Evolutionary conservation across 2,888 invertebrate species (phyloP).

Genomic region (Campoplex capitator): DNA sequence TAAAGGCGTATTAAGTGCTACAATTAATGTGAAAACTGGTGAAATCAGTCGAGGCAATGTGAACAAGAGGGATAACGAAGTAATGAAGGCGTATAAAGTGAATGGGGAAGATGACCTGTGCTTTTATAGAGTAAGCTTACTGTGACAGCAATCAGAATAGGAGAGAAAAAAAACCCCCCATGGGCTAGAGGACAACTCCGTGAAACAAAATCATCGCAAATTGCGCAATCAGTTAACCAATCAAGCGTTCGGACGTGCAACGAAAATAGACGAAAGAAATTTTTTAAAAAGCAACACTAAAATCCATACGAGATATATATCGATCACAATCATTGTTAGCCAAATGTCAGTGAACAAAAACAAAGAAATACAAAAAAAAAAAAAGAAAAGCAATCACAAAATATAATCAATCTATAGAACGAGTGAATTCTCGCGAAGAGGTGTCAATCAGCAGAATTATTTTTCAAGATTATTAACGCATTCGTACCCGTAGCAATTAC

Average conservation of each 20-base stretch:
- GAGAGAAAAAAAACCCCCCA: conserved; percentile 68
- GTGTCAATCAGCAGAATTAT: conserved; percentile 55
- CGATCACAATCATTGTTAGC: conserved; percentile 53
- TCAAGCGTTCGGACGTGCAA: conserved; percentile 29
- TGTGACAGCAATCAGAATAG: conserved; percentile 82
- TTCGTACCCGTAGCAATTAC: conserved; percentile 17
- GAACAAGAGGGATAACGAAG: conserved; percentile 15
- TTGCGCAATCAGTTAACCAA: conserved; percentile 27
- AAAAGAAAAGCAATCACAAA: conserved; percentile 21
- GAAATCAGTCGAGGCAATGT: conserved; percentile 17
- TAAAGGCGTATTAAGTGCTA: conserved; percentile 74
- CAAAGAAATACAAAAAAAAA: not conserved
- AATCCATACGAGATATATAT: conserved; percentile 40
- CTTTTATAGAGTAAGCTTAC: conserved; percentile 79
- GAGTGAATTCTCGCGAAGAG: conserved; percentile 2
- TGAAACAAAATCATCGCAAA: conserved; percentile 45
- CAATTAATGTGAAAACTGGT: conserved; percentile 35
- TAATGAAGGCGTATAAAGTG: conserved; percentile 24
- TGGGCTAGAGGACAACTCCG: conserved; percentile 72
- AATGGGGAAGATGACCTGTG: conserved; percentile 42
- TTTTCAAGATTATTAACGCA: conserved; percentile 57
- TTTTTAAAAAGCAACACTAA: not conserved
- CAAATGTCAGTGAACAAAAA: not conserved
- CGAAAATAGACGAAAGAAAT: conserved; percentile 31
- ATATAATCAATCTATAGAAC: conserved; percentile 50